Evolutionary conservation across 2,797 vertebrate genomes (phyloP), one percentile per base, ranked within the genome.

Genomic region (Alauda arvensis): DNA sequence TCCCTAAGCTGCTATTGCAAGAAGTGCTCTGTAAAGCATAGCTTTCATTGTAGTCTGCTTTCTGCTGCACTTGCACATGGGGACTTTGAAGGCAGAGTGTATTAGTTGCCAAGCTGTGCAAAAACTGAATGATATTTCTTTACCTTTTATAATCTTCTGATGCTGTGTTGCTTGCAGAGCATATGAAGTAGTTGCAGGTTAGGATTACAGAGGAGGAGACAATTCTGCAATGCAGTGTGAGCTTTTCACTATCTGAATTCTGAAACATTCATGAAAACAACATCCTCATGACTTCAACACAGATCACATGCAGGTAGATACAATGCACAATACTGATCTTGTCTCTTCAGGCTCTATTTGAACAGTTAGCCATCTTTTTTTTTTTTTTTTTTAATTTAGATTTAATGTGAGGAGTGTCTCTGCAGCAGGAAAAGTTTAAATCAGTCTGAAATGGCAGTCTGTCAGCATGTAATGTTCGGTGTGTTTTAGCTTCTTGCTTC

Each of bases 221-320:
- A 85, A 95, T 94, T 95, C 92, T 96, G 87, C 87, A 95, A 92
- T 92, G 95, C 93, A 93, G 83, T 69, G 77, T 77, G 81, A 94
- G 65, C 83, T 93, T 96, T 93, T 95, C 72, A 91, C 92, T 91
- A 89, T 95, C 93, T 96, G 90, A 92, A 91, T 95, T 97, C 92
- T 92, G 96, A 96, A 96, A 95, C 95, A 93, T 95, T 96, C 94
- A 94, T 96, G 91, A 96, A 96, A 94, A 97, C 94, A 96, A 96
- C 88, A 96, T 95, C 94, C 95, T 95, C 94, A 65, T 97, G 94
- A 97, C 92, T 92, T 97, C 95, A 96, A 96, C 94, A 96, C 81
- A 86, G 95, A 95, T 94, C 96, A 96, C 97, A 97, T 97, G 97
- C 97, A 97, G 94, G 91, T 94, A 97, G 95, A 93, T 93, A 97